A percentile compares a stretch with the other conserved stretches of the same genome.
These are phyloP conservation scores for Sebastes iracundus DNA, from an alignment of 2,797 vertebrate species.

Conservation along the genomic window DNA sequence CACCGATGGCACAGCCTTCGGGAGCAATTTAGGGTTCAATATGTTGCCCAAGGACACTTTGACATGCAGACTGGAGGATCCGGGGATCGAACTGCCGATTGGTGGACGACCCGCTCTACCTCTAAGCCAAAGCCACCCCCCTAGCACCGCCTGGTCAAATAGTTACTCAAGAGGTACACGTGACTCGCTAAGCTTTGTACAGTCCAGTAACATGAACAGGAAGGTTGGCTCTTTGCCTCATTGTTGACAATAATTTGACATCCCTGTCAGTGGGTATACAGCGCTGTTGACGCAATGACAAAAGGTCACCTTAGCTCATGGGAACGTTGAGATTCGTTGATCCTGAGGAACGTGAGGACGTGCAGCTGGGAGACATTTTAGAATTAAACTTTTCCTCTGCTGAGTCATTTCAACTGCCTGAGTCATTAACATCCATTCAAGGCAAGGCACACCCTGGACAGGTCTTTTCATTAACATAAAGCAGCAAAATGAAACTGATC, in stretches of 20 bases:
- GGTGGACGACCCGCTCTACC: too few species aligned
- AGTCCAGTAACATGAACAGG: not conserved
- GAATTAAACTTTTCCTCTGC: not conserved
- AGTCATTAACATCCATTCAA: constrained; percentile 32
- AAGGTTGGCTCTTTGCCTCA: not conserved
- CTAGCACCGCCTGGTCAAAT: constrained; percentile 1
- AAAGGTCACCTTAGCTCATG: not conserved
- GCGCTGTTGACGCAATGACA: not conserved
- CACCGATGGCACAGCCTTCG: too few species aligned
- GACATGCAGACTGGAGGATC: too few species aligned
- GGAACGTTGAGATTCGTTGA: not conserved
- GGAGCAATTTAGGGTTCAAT: too few species aligned
- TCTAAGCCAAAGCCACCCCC: too few species aligned
- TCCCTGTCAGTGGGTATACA: not conserved
- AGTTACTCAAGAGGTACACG: constrained; percentile 19
- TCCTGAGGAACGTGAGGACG: not conserved
- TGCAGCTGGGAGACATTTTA: not conserved
- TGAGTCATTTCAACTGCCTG: not conserved
- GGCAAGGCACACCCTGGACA: too few species aligned
- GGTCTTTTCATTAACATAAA: constrained; percentile 34
- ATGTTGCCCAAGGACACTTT: too few species aligned
- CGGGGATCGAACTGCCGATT: too few species aligned
- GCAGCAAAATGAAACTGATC: not conserved
- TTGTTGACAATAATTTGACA: constrained; percentile 23
- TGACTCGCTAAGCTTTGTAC: constrained; percentile 16